Evolutionary conservation across 2,888 invertebrate species (phyloP).

Genomic region (Leptopterna dolabrata): DNA sequence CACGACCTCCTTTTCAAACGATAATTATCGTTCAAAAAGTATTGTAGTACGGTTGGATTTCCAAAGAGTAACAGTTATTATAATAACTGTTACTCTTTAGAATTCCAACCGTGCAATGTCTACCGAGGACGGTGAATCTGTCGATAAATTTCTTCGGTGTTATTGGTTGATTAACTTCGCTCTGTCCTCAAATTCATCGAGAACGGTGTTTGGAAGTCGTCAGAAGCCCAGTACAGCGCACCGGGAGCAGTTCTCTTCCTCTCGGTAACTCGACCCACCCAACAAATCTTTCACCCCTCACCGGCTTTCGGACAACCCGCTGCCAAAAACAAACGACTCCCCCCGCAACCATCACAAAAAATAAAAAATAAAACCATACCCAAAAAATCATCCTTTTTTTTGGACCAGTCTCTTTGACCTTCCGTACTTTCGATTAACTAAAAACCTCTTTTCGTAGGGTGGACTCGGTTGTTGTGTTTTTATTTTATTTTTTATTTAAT

Average conservation of each 20-base stretch:
- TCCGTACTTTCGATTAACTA: slow-evolving; percentile 41
- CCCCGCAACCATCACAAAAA: not conserved
- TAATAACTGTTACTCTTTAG: no score
- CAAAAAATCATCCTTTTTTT: not conserved
- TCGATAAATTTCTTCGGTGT: no score
- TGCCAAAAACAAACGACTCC: slow-evolving; percentile 48
- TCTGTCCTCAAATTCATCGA: no score
- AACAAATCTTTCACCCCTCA: slow-evolving; percentile 49
- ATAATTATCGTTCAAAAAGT: no score
- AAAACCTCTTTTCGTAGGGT: not conserved
- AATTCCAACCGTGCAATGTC: no score
- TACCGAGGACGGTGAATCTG: no score
- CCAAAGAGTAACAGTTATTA: no score
- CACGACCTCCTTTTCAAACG: no score
- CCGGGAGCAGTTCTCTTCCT: slow-evolving; percentile 42
- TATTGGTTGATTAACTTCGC: no score
- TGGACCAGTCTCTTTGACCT: not conserved
- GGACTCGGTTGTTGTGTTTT: no score
- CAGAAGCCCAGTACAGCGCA: slow-evolving; percentile 34
- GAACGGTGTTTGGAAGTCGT: no score
- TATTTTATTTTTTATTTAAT: slow-evolving; percentile 17
- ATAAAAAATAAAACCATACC: not conserved
- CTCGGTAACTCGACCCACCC: slow-evolving; percentile 22
- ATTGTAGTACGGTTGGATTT: no score
- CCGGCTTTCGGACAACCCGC: slow-evolving; percentile 41